Base-by-base conservation (phyloP, 2,113 vertebrate genomes). In the Bubo bubo region DNA sequence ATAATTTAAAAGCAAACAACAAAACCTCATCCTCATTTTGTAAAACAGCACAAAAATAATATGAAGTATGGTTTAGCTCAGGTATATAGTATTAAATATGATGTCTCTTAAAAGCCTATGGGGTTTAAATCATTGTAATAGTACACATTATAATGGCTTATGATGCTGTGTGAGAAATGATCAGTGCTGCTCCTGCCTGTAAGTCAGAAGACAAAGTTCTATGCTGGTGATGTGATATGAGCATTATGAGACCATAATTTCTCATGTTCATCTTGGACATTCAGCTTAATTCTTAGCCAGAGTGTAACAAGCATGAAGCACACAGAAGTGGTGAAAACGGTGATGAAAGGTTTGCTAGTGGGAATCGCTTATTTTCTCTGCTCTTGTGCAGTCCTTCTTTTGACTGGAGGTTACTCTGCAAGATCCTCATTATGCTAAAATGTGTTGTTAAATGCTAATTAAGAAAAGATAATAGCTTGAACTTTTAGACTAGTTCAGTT, bases 101-200 rank as follows among this genome's bases (percentile, higher is more conserved):
- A 79, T 88, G 39, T 87, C 77, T 32, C 18, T 91, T 90, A 94
- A 98, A 83, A 95, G 59, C 50, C 70, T 81, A 10, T 0, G 4
- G 45, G 86, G 23, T 93, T 86, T 97, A 97, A 97, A 96, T 97
- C 91, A 93, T 16, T 27, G 39, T 80, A 95, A 94, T 68, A 56
- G 32, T 34, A 49, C 39, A 73, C 49, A 68, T 12, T 60, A 21
- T 88, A 96, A 91, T 45, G 88, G 62, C 24, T 91, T 82, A 59
- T 56, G 79, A 58, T 74, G 41, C 24, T 77, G 24, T 86, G 41
- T 94, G 85, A 97, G 76, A 96, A 97, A 96, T 82, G 23, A 80
- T 56, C n/a, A 55, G 60, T 83, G 41, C 56, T 68, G 32, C 32
- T 95, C 49, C 60, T 87, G 87, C 27, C 72, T 52, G 14, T 79